Evolutionary conservation across 1,140 invertebrate genomes (phyloP), one percentile per base, ranked within the genome.

Genomic region (Eciton burchellii): DNA sequence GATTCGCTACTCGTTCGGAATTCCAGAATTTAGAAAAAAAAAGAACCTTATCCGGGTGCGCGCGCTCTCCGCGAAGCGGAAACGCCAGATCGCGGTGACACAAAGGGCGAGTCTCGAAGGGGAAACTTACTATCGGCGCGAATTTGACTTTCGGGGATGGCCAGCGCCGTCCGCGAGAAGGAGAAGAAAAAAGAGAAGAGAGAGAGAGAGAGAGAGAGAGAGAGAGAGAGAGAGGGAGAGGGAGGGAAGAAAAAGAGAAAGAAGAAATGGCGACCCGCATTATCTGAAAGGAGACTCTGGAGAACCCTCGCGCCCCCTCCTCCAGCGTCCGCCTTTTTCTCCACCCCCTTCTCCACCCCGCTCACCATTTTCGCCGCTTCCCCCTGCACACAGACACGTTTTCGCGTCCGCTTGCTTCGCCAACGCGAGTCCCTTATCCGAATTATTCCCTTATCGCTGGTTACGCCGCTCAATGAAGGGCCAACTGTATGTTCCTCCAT

Each of bases 71-170:
- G 35, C 56, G n/a, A 24, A 35, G 19, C 26, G 47, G 29, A n/a
- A n/a, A 6, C 9, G 19, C 19, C 35, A 52, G 49, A 63, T 43
- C 56, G 24, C 57, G 26, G 47, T 8, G 62, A 60, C 72, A 74
- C n/a, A n/a, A n/a, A 74, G 62, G 47, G n/a, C n/a, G 63, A 76
- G 63, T 76, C 59, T 49, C n/a, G n/a, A 12, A 35, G 71, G 73
- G 35, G 59, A 83, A 90, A 90, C 86, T 90, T 90, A 90, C 89
- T 89, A 89, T 89, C 87, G 59, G 81, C 70, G 84, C 60, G 87
- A 90, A 90, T 91, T 90, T 86, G 89, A 86, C 84, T 91, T 87
- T 72, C 56, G 72, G 56, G 66, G 76, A 56, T 43, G 35, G 19
- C 47, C 16, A 68, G 45, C 41, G 56, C 26, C 49, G 59, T 35